Conservation (phyloP, 2,797 vertebrate genomes). For the Pangasius krempfi region DNA sequence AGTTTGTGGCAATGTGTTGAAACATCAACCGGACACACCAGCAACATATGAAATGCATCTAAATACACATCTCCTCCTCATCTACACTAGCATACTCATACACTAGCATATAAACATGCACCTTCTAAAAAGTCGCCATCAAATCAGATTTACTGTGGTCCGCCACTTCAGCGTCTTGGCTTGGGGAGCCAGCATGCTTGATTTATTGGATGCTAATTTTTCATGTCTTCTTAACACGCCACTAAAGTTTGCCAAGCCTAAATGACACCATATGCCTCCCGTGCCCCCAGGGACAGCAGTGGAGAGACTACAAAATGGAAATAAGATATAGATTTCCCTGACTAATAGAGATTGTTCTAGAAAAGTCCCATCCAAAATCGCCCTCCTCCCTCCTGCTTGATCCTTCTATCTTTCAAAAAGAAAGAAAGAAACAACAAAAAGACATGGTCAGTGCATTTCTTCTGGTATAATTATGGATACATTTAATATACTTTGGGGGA, state of each 20-base stretch:
- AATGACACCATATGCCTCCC: conserved; percentile 68
- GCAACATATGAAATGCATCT: neutral
- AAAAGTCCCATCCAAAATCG: conserved; percentile 33
- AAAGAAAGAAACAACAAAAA: conserved; percentile 47
- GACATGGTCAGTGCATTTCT: conserved; percentile 64
- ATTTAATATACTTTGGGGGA: conserved; percentile 78
- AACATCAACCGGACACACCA: neutral
- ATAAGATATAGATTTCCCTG: conserved; percentile 54
- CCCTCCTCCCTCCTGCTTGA: conserved; percentile 25
- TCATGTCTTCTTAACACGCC: conserved; percentile 65
- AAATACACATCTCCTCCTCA: neutral
- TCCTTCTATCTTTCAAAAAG: conserved; percentile 35
- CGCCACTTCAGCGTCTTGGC: conserved; percentile 54
- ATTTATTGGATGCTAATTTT: conserved; percentile 69
- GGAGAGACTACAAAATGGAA: conserved; percentile 59
- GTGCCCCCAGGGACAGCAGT: conserved; percentile 48
- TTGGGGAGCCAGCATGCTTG: conserved; percentile 51
- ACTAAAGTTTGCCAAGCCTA: conserved; percentile 69
- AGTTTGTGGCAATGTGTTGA: neutral
- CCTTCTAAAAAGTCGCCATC: conserved; percentile 43
- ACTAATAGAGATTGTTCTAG: conserved; percentile 46
- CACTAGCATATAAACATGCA: conserved; percentile 25
- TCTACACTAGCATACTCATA: conserved; percentile 1
- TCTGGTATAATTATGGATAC: conserved; percentile 74
- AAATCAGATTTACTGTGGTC: conserved; percentile 61